Base-by-base conservation (phyloP, 2,797 vertebrate genomes). In the Enteromius unitaeniatus region DNA sequence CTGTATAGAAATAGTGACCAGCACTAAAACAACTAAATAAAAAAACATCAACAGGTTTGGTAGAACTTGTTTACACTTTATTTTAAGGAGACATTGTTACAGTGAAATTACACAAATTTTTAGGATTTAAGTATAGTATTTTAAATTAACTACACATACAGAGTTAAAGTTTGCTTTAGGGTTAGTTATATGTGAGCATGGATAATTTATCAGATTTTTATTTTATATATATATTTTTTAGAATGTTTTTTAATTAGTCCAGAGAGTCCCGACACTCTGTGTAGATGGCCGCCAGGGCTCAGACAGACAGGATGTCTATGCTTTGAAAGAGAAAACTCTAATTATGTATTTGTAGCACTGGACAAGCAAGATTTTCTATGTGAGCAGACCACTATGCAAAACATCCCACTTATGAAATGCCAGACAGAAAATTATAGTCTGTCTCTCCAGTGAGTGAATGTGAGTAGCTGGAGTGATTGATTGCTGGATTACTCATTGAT, bases 401-500 rank as follows among this genome's bases (percentile, higher is more conserved):
- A 47, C 17, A 51, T 21, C 84, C 68, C 58, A 23, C 28, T 58
- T 72, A 68, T 65, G 69, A 84, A 72, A 42, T 19, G 31, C 21
- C 49, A 79, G 78, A 83, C 82, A 69, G 81, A 51, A 72, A 73
- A 73, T 82, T 42, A 86, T 21, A 79, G 49, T 42, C 14, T 82
- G 42, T 82, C 68, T 82, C 31, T 64, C 8, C n/a, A 31, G 51
- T 23, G 51, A 74, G 77, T 37, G 78, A 77, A 67, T 65, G 37
- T 67, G n/a, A 64, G 72, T 23, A 17, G 14, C 42, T 19, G 28
- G 55, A 65, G 65, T 19, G 69, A 81, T 75, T 79, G 69, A 79
- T 74, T 42, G 68, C 49, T 74, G 64, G 47, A 83, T 82, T 83
- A 81, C 75, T 82, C 79, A 87, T 81, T 80, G 82, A 84, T 87